phyloP scores from a whole-genome alignment of 2,888 invertebrate genomes.

The Dione juno region DNA sequence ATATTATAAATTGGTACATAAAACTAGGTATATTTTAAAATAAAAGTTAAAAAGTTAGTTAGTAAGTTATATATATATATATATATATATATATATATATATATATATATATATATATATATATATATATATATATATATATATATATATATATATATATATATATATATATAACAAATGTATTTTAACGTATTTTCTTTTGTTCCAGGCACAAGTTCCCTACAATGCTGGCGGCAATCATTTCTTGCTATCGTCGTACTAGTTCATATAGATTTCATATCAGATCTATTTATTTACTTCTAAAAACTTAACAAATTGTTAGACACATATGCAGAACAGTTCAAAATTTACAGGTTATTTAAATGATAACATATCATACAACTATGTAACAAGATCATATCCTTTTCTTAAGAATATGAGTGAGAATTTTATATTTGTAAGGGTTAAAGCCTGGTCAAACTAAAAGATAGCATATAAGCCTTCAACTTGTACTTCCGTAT shows the following conservation, averaged over 20 bases:
- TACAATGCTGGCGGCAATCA: constrained; percentile 71
- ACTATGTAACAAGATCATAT: constrained; percentile 59
- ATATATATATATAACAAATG: too few species aligned
- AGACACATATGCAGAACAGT: background rate
- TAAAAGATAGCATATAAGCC: constrained; percentile 38
- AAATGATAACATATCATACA: constrained; percentile 68
- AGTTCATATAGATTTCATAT: constrained; percentile 70
- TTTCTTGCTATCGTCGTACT: constrained; percentile 67
- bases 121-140: too few species aligned
- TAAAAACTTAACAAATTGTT: constrained; percentile 13
- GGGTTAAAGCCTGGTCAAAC: constrained; percentile 34
- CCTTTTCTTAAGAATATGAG: constrained; percentile 58
- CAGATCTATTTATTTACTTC: constrained; percentile 52
- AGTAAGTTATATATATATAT: too few species aligned
- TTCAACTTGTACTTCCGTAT: constrained; percentile 31
- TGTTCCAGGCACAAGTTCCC: constrained; percentile 71
- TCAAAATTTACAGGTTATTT: constrained; percentile 22
- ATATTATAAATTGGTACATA: too few species aligned
- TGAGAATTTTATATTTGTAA: constrained; percentile 65
- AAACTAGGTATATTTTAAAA: too few species aligned
- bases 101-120: too few species aligned
- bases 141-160: too few species aligned
- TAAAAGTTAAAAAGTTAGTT: too few species aligned
- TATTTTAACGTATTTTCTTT: constrained; percentile 43
- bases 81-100: too few species aligned